Conservation (phyloP, 2,113 vertebrate genomes). For the Labeo catla region DNA sequence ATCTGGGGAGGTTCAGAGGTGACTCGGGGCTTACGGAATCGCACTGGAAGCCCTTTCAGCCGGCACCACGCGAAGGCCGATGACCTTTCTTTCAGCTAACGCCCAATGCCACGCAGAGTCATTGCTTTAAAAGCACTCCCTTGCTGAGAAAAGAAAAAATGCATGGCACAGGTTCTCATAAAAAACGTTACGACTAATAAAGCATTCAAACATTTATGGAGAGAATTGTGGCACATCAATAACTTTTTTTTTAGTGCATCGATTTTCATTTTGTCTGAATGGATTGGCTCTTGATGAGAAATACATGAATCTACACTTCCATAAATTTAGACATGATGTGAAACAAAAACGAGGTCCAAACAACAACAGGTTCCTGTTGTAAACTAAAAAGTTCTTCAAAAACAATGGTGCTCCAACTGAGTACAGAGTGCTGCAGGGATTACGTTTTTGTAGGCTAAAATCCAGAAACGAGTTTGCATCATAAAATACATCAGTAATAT, state of each 20-base stretch:
- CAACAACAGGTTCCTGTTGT: constrained; percentile 14
- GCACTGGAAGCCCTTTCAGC: constrained; percentile 55
- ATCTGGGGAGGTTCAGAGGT: constrained; percentile 66
- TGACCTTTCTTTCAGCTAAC: constrained; percentile 61
- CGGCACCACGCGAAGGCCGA: constrained; percentile 45
- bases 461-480: neutral
- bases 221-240: constrained; percentile 51
- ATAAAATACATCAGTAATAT: neutral
- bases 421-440: neutral
- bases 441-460: neutral
- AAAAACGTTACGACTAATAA: constrained; percentile 49
- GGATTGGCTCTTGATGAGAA: constrained; percentile 56
- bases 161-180: constrained; percentile 52
- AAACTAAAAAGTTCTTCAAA: constrained; percentile 3
- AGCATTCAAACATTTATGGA: constrained; percentile 60
- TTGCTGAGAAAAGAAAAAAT: constrained; percentile 50
- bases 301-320: constrained; percentile 42
- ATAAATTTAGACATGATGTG: constrained; percentile 21
- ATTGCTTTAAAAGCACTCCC: constrained; percentile 58
- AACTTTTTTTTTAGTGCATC: constrained; percentile 48
- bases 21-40: constrained; percentile 31
- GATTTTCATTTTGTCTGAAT: constrained; percentile 59
- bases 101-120: constrained; percentile 46
- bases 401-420: neutral
- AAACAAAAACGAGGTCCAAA: constrained; percentile 34